Percentiles rank a stretch among this genome's conserved stretches.
Conservation (phyloP, 2,113 vertebrate genomes). For the Strigops habroptila region DNA sequence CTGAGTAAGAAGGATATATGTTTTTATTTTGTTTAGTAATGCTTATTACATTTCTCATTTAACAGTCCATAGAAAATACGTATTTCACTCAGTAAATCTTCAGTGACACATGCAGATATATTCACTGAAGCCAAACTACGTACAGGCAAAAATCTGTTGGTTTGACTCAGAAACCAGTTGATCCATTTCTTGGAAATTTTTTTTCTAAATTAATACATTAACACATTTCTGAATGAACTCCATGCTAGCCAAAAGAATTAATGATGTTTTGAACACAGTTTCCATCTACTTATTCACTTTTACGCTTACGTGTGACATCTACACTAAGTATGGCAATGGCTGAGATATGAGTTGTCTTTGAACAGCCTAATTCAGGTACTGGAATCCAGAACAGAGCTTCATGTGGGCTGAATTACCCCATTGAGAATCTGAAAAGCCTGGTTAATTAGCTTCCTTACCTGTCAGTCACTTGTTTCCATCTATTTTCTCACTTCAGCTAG, state of each 20-base stretch:
- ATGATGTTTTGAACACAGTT: not conserved
- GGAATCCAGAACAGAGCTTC: not conserved
- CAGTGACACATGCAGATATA: not conserved
- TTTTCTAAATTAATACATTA: not conserved
- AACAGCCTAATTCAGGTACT: constrained; percentile 9
- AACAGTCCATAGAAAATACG: not conserved
- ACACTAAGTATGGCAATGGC: not conserved
- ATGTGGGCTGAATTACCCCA: constrained; percentile 41
- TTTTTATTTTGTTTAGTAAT: not conserved
- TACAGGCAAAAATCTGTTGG: not conserved
- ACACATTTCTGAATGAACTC: not conserved
- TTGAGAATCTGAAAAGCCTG: constrained; percentile 1
- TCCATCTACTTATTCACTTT: not conserved
- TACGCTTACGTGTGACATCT: not conserved
- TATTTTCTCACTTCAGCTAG: constrained; percentile 32
- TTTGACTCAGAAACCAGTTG: not conserved
- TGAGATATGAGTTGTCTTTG: not conserved
- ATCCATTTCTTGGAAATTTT: not conserved
- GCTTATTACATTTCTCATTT: not conserved
- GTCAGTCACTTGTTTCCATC: constrained; percentile 44
- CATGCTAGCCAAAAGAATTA: not conserved
- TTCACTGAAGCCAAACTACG: not conserved
- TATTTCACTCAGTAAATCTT: not conserved
- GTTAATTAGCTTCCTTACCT: constrained; percentile 47
- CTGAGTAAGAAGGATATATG: not conserved